Base-by-base conservation (phyloP, 2,888 invertebrate genomes). In the Drosophila eohydei region DNA sequence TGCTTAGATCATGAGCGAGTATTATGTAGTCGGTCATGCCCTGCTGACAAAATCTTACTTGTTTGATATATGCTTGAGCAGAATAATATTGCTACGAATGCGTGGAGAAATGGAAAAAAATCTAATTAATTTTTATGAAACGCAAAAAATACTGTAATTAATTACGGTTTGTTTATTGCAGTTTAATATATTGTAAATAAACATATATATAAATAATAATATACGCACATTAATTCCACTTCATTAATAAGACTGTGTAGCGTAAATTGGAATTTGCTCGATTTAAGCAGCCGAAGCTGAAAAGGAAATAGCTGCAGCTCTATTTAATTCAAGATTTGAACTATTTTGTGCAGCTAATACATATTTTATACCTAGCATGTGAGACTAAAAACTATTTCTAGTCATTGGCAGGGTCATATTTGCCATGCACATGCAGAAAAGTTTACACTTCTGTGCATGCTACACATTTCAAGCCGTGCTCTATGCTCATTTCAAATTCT, bases 21-120 rank as follows among this genome's bases (percentile, higher is more conserved):
- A 50, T 32, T 16, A 16, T 0, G 1, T 11, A 30, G 48, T 30
- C 48, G 9, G n/a, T 32, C 6, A 50, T 0, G 3, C 9, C n/a
- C 30, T 6, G 6, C 0, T 3, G 11, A 1, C 48, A 16, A 16
- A 16, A 32, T 11, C 30, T 3, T 50, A 11, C 16, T 32, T 2
- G 32, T 59, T 65, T 79, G 71, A 79, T 75, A 60, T 66, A 77
- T 75, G 80, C 48, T n/a, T 8, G 9, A 14, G 9, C 32, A 30
- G 48, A 50, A 60, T 56, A 55, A 76, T 60, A 56, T 59, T 59
- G 64, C 50, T 48, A 40, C 41, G 16, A 50, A 50, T 57, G 52
- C 32, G 3, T 16, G n/a, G 28, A 30, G 9, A 55, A 36, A 34
- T 40, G 34, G 12, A 50, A 54, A 32, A 52, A 67, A 52, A 60